These are phyloP conservation scores for Trigoniulus corallinus DNA, from an alignment of 1,140 invertebrate species.

Conservation along the genomic window DNA sequence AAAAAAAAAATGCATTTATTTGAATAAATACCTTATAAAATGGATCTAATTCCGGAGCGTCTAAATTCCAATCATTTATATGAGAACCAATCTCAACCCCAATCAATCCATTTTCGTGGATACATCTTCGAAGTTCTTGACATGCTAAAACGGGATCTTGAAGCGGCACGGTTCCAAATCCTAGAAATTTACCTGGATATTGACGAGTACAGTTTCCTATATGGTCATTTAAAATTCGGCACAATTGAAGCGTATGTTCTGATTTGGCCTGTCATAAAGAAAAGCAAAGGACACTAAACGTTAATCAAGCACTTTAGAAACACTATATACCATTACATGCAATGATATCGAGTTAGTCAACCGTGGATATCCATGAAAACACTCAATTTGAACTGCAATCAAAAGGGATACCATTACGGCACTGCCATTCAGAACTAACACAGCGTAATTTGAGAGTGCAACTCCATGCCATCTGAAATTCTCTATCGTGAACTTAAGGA, in stretches of 20 bases:
- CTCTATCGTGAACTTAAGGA: too few relatives aligned
- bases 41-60: conserved; percentile 33
- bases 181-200: conserved; percentile 34
- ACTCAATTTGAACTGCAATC: too few relatives aligned
- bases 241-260: conserved; percentile 33
- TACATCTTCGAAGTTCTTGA: conserved; percentile 35
- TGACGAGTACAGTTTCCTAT: conserved; percentile 28
- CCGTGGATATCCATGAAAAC: too few relatives aligned
- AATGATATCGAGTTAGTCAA: too few relatives aligned
- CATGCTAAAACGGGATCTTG: conserved; percentile 36
- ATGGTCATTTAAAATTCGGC: conserved; percentile 37
- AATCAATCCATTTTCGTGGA: conserved; percentile 31
- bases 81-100: conserved; percentile 43
- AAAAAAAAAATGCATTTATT: too few relatives aligned
- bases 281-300: conserved; percentile 7
- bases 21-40: conserved; percentile 31
- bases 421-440: too few relatives aligned
- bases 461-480: too few relatives aligned
- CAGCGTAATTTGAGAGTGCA: too few relatives aligned
- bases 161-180: conserved; percentile 39
- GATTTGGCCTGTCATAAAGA: conserved; percentile 33
- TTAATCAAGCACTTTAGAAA: too few relatives aligned
- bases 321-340: too few relatives aligned
- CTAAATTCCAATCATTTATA: conserved; percentile 41
- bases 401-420: too few relatives aligned